Conservation (phyloP, 2,888 invertebrate species). For the Chaetoderma sp. region DNA sequence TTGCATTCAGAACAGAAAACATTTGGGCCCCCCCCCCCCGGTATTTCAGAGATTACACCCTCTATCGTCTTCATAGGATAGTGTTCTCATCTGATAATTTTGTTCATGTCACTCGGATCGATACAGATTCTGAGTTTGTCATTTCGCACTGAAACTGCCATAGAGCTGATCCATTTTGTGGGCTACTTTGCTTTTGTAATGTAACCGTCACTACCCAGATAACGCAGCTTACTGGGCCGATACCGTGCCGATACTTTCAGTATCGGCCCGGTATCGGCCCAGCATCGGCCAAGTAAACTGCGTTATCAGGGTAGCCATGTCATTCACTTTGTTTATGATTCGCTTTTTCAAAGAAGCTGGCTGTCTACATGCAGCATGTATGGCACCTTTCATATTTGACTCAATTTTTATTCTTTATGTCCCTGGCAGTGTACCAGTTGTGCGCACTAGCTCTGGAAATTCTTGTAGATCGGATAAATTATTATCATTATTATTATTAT, state of each 20-base stretch:
- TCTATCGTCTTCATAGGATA: slow-evolving; percentile 42
- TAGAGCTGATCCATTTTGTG: slow-evolving; percentile 44
- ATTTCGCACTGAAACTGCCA: slow-evolving; percentile 34
- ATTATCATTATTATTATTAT: no score
- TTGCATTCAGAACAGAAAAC: slow-evolving; percentile 44
- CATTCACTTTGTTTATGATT: slow-evolving; percentile 33
- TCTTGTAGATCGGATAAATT: slow-evolving; percentile 4
- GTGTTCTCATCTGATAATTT: slow-evolving; percentile 32
- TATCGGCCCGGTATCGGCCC: no score
- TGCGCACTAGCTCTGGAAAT: slow-evolving; percentile 14
- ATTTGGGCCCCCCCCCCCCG: slow-evolving; percentile 37
- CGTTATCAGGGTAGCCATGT: slow-evolving; percentile 41
- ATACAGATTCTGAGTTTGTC: slow-evolving; percentile 42
- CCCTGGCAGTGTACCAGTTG: slow-evolving; percentile 35
- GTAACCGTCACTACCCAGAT: slow-evolving; percentile 23
- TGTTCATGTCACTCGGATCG: slow-evolving; percentile 39
- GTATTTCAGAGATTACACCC: slow-evolving; percentile 36
- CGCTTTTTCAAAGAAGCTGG: slow-evolving; percentile 21
- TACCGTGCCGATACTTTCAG: no score
- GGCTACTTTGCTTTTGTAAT: slow-evolving; percentile 36
- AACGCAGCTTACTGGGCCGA: no score
- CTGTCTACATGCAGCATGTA: slow-evolving; percentile 27
- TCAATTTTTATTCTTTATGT: slow-evolving; percentile 30
- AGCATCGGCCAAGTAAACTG: no score
- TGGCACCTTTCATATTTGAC: slow-evolving; percentile 19